Evolutionary conservation across 1,140 invertebrate species (phyloP).

Genomic region (Trachymyrmex cornetzi): DNA sequence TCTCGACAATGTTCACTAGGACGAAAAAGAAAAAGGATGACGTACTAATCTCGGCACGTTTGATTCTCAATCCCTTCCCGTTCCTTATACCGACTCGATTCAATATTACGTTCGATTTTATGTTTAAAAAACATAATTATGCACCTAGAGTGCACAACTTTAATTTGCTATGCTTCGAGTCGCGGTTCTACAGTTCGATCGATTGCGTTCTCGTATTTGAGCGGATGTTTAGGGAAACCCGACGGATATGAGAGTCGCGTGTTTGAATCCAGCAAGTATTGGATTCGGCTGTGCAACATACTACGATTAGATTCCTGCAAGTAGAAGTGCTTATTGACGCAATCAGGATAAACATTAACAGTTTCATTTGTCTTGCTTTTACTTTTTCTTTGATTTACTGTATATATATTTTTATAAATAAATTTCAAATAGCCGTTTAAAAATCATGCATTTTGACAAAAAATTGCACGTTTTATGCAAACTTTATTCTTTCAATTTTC

Average conservation of each 20-base stretch:
- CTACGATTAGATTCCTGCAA: not conserved
- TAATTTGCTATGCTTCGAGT: slow-evolving; percentile 56
- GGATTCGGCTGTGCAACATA: not conserved
- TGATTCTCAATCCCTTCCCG: slow-evolving; percentile 18
- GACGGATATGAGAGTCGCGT: slow-evolving; percentile 25
- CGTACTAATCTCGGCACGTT: slow-evolving; percentile 8
- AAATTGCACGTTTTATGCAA: too few relatives aligned
- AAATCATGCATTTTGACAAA: too few relatives aligned
- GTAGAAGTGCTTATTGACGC: not conserved
- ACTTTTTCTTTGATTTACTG: too few relatives aligned
- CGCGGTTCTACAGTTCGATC: not conserved
- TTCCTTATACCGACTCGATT: not conserved
- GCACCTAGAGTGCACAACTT: slow-evolving; percentile 67
- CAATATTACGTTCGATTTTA: slow-evolving; percentile 56
- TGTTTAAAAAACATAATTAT: slow-evolving; percentile 40
- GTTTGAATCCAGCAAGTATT: slow-evolving; percentile 9
- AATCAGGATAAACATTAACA: too few relatives aligned
- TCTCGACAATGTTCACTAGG: slow-evolving; percentile 13
- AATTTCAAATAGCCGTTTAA: too few relatives aligned
- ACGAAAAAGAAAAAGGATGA: slow-evolving; percentile 35
- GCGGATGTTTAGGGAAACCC: not conserved
- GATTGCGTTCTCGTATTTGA: slow-evolving; percentile 21
- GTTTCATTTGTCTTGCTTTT: too few relatives aligned
- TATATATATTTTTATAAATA: too few relatives aligned
- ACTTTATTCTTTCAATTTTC: too few relatives aligned